A percentile compares a stretch with the other conserved stretches of the same genome.
Evolutionary conservation across 2,888 invertebrate species (phyloP).

Genomic region (Acleris cristana): DNA sequence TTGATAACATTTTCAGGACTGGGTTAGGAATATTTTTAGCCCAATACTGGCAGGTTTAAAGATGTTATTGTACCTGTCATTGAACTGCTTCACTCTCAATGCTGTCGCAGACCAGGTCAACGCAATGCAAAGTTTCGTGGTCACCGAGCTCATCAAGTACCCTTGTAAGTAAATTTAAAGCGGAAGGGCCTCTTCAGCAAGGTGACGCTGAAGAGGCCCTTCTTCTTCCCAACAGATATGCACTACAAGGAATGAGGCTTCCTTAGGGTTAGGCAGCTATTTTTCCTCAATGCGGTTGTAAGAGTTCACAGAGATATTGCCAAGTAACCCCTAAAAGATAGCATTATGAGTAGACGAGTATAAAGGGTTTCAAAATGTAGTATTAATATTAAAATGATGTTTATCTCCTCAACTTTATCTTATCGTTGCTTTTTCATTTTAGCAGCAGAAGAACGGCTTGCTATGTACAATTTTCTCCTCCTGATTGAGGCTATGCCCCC

Average conservation of each 20-base stretch:
- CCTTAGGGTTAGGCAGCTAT: no score
- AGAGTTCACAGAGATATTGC: no score
- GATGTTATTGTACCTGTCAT: background rate
- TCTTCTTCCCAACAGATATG: no score
- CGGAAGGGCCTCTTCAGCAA: no score
- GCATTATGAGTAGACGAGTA: no score
- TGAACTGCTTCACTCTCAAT: slow-evolving; percentile 1
- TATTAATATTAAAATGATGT: no score
- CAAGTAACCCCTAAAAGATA: no score
- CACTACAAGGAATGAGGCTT: no score
- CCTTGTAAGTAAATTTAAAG: slow-evolving; percentile 5
- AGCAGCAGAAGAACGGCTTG: background rate
- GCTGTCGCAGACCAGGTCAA: background rate
- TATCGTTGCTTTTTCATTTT: background rate
- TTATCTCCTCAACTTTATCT: background rate
- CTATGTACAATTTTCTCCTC: background rate
- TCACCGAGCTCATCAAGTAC: background rate
- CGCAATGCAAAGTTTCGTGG: background rate
- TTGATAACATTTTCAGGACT: background rate
- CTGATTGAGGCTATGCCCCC: slow-evolving; percentile 1
- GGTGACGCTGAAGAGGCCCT: no score
- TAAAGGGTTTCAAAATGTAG: no score
- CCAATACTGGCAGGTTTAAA: background rate
- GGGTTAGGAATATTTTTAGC: no score
- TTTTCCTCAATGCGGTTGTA: no score